Conservation (phyloP, 2,888 invertebrate genomes). For the Lepeophtheirus nordmannii region DNA sequence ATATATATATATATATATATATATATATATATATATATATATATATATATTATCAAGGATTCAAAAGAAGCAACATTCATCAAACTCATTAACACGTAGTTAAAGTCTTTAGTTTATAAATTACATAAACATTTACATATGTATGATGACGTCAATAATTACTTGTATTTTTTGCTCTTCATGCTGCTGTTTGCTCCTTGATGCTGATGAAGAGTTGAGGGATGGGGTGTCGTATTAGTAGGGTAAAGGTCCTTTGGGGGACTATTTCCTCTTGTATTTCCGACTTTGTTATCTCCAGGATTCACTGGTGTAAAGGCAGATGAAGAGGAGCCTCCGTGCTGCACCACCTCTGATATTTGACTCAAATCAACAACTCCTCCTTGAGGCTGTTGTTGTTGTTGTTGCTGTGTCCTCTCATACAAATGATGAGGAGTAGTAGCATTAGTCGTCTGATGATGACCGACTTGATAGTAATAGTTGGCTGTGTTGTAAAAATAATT, state of each 20-base stretch:
- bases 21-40: not conserved
- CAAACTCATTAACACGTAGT: not conserved
- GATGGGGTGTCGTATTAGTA: too few relatives aligned
- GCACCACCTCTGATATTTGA: not conserved
- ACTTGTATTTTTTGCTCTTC: conserved; percentile 6
- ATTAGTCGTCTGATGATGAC: not conserved
- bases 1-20: too few relatives aligned
- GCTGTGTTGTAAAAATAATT: not conserved
- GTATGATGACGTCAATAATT: not conserved
- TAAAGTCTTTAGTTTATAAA: not conserved
- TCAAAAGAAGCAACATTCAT: too few relatives aligned
- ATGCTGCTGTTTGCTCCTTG: not conserved
- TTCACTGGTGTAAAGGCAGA: conserved; percentile 1
- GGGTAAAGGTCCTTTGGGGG: not conserved
- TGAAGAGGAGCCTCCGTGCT: not conserved
- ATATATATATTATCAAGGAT: too few relatives aligned
- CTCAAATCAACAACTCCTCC: not conserved
- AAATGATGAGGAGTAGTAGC: not conserved
- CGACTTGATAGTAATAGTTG: not conserved
- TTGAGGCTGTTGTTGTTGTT: too few relatives aligned
- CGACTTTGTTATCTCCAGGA: not conserved
- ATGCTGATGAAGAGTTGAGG: too few relatives aligned
- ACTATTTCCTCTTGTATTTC: not conserved
- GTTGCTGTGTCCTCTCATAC: not conserved
- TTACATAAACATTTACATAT: not conserved